Percentiles rank a stretch among this genome's conserved stretches.
phyloP scores from a whole-genome alignment of 2,113 vertebrate genomes.

The Rousettus leschenaultii region DNA sequence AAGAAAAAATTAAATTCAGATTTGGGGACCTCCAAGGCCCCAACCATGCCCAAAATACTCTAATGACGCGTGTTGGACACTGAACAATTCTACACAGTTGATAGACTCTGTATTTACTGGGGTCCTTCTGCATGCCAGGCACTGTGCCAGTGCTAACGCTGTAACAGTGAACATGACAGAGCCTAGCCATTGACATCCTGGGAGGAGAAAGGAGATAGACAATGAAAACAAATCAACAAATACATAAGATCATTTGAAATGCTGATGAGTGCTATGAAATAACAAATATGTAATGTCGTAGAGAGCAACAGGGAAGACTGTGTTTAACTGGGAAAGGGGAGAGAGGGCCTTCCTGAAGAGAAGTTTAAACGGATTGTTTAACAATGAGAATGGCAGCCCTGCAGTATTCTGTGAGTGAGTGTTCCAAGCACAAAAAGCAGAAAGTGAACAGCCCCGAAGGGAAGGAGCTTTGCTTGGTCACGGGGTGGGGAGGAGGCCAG shows the following conservation, averaged over 20 bases:
- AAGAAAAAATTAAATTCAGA: neutral
- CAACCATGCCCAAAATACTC: neutral
- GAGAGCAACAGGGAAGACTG: neutral
- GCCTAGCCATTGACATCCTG: neutral
- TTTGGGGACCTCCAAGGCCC: neutral
- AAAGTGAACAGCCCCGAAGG: too few species aligned
- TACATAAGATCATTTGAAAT: too few species aligned
- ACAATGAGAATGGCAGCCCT: accelerated
- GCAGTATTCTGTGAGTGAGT: accelerated
- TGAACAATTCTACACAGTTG: neutral
- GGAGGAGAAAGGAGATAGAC: neutral
- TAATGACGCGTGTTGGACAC: neutral
- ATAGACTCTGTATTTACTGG: neutral
- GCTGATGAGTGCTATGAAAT: accelerated
- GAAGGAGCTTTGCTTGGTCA: neutral
- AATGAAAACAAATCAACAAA: neutral
- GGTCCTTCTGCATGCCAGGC: neutral
- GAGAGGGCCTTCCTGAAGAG: neutral
- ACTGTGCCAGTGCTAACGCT: neutral
- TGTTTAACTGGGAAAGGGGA: accelerated
- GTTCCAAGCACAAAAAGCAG: neutral
- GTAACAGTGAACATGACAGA: neutral
- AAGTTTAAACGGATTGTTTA: neutral
- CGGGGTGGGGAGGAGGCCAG: neutral
- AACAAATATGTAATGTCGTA: neutral